Evolutionary conservation across 2,113 vertebrate species (phyloP).

Genomic region (Pangasianodon gigas): DNA sequence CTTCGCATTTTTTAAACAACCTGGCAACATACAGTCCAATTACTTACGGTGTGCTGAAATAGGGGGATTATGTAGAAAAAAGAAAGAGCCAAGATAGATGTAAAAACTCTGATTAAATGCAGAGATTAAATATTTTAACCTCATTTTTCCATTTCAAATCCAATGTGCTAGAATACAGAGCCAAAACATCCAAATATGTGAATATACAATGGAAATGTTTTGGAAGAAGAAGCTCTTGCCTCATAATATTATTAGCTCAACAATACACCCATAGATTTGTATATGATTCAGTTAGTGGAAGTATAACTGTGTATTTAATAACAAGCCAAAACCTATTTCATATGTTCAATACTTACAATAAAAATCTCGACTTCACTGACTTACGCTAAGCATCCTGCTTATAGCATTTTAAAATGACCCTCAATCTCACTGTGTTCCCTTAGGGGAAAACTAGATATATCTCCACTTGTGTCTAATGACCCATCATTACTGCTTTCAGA

Average conservation of each 20-base stretch:
- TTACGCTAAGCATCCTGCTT: neutral
- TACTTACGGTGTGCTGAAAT: neutral
- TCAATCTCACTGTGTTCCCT: conserved; percentile 5
- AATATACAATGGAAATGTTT: neutral
- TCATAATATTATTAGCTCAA: neutral
- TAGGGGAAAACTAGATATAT: conserved; percentile 15
- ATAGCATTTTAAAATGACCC: conserved; percentile 4
- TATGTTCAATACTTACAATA: neutral
- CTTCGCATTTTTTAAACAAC: neutral
- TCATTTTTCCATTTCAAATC: neutral
- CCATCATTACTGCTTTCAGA: conserved; percentile 54
- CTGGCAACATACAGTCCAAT: neutral
- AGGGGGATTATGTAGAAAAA: neutral
- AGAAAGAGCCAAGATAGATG: neutral
- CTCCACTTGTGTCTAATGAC: conserved; percentile 43
- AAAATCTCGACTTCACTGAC: neutral
- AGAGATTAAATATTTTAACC: neutral
- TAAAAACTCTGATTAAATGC: neutral
- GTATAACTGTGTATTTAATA: neutral
- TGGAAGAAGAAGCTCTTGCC: neutral
- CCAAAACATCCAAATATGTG: neutral
- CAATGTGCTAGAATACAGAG: neutral
- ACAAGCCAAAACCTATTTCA: neutral
- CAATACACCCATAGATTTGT: neutral
- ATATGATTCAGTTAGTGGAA: neutral